Conservation (phyloP, 2,113 vertebrate genomes). For the Phodopus roborovskii region DNA sequence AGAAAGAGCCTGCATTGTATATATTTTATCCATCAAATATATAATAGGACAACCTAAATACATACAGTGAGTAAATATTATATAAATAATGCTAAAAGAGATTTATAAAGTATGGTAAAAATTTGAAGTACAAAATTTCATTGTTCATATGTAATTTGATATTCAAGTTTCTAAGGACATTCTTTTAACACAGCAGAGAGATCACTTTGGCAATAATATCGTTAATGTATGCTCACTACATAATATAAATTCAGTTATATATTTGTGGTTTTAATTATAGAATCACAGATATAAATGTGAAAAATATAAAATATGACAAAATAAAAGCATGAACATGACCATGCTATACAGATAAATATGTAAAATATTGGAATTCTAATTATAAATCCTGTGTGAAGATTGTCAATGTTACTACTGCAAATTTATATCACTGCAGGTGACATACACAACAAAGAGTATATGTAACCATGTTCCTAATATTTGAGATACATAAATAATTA, state of each 20-base stretch:
- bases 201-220: background rate
- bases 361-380: background rate
- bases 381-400: background rate
- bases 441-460: background rate
- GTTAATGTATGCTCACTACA: background rate
- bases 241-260: background rate
- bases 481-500: background rate
- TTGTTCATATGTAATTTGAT: background rate
- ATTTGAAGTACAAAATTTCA: background rate
- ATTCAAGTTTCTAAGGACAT: background rate
- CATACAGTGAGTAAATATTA: background rate
- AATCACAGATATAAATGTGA: background rate
- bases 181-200: no score
- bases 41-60: background rate
- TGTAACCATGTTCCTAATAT: background rate
- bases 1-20: background rate
- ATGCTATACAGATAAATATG: accelerated
- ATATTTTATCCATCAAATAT: background rate
- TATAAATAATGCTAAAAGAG: background rate
- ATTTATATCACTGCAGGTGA: background rate
- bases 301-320: background rate
- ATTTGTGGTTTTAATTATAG: background rate
- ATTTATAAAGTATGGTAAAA: background rate
- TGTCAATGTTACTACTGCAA: background rate
- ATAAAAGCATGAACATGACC: background rate